Conservation (phyloP, 2,113 vertebrate species). For the Abramis brama region DNA sequence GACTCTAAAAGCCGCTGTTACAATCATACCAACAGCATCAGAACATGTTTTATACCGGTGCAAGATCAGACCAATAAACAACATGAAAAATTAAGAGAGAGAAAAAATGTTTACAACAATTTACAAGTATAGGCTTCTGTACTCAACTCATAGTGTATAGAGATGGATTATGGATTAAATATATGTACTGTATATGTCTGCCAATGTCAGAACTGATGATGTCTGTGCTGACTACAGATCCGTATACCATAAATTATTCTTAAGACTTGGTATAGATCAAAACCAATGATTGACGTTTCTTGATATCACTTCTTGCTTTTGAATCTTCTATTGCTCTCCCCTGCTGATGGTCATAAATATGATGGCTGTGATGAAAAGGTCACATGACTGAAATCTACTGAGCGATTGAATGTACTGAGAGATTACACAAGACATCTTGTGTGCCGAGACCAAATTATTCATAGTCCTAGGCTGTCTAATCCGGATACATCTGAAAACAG, state of each 20-base stretch:
- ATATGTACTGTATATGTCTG: background rate
- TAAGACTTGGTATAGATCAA: background rate
- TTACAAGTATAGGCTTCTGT: too few species aligned
- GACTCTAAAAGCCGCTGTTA: too few species aligned
- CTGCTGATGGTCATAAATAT: slow-evolving; percentile 6
- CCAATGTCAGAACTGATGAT: background rate
- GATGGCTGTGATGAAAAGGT: background rate
- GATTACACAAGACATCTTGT: background rate
- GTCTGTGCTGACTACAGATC: background rate
- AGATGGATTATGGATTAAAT: background rate
- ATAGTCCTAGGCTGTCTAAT: background rate
- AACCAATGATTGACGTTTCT: background rate
- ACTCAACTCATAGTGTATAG: background rate
- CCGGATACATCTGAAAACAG: too few species aligned
- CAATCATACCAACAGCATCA: too few species aligned
- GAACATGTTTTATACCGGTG: too few species aligned
- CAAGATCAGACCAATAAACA: too few species aligned
- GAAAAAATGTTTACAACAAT: too few species aligned
- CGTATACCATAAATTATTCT: slow-evolving; percentile 5
- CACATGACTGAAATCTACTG: background rate
- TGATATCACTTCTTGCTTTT: background rate
- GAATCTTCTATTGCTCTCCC: background rate
- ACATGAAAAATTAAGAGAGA: too few species aligned
- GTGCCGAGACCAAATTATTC: background rate
- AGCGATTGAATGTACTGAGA: background rate